These are phyloP conservation scores for Smittia aterrima DNA, from an alignment of 2,888 invertebrate species.

Conservation along the genomic window DNA sequence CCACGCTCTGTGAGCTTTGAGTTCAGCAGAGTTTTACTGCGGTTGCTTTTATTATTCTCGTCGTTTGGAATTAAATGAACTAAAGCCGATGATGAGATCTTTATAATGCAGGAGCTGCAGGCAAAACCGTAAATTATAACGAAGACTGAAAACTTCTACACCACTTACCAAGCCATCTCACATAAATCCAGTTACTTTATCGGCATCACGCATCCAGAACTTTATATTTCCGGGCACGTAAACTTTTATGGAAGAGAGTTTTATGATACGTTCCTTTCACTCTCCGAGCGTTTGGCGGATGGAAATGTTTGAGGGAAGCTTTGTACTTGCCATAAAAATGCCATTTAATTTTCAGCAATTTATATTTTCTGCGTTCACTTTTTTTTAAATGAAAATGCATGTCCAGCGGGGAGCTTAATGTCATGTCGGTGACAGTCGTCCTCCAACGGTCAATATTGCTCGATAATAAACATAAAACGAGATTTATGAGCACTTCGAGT, in stretches of 20 bases:
- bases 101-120: no score
- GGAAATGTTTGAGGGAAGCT: no score
- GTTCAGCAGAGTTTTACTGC: no score
- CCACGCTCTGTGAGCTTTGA: not conserved
- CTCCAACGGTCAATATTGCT: not conserved
- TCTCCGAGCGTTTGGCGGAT: not conserved
- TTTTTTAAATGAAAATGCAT: not conserved
- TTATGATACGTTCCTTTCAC: not conserved
- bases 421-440: no score
- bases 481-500: no score
- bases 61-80: no score
- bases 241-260: not conserved
- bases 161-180: not conserved
- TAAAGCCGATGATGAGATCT: no score
- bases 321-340: not conserved
- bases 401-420: not conserved
- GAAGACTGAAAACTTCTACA: not conserved
- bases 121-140: no score
- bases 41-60: no score
- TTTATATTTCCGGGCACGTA: constrained; percentile 6
- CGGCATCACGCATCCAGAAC: constrained; percentile 5
- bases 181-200: not conserved
- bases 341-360: not conserved
- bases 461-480: not conserved
- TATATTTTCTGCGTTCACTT: not conserved